phyloP scores from a whole-genome alignment of 2,888 invertebrate species.

The Drosophila affinis region DNA sequence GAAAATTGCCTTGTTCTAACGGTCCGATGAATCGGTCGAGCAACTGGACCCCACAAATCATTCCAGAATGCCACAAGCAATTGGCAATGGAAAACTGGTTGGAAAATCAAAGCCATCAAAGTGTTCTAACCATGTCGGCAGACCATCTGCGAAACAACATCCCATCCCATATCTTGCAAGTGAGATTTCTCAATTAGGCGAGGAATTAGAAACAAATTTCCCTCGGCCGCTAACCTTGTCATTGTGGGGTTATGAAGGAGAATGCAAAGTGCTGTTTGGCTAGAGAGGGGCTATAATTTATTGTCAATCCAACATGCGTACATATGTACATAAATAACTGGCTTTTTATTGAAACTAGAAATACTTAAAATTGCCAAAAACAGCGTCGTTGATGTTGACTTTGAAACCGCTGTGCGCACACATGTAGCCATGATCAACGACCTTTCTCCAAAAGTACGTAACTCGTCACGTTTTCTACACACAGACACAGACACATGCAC shows the following conservation, averaged over 20 bases:
- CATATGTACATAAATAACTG: constrained; percentile 10
- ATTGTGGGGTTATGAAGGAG: constrained; percentile 9
- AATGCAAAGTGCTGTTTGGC: constrained; percentile 15
- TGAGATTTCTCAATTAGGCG: constrained; percentile 13
- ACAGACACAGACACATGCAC: constrained; percentile 22
- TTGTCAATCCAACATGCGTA: constrained; percentile 5
- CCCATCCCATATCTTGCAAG: background rate
- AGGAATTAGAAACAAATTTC: constrained; percentile 28
- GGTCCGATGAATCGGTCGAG: background rate
- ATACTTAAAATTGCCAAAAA: constrained; percentile 73
- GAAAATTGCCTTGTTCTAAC: background rate
- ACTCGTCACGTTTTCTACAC: constrained; percentile 79
- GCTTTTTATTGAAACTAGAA: constrained; percentile 65
- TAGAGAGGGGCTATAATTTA: constrained; percentile 1
- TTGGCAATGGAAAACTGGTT: background rate
- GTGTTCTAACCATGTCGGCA: background rate
- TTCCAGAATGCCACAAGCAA: background rate
- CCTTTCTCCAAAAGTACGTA: constrained; percentile 77
- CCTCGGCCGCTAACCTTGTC: constrained; percentile 38
- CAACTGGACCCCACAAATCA: constrained; percentile 1
- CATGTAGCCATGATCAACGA: constrained; percentile 75
- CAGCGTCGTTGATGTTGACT: constrained; percentile 62
- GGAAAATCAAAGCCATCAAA: background rate
- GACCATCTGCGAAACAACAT: background rate
- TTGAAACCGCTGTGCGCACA: constrained; percentile 62